Conservation (phyloP, 2,113 vertebrate genomes). For the Dryoscopus gambensis region DNA sequence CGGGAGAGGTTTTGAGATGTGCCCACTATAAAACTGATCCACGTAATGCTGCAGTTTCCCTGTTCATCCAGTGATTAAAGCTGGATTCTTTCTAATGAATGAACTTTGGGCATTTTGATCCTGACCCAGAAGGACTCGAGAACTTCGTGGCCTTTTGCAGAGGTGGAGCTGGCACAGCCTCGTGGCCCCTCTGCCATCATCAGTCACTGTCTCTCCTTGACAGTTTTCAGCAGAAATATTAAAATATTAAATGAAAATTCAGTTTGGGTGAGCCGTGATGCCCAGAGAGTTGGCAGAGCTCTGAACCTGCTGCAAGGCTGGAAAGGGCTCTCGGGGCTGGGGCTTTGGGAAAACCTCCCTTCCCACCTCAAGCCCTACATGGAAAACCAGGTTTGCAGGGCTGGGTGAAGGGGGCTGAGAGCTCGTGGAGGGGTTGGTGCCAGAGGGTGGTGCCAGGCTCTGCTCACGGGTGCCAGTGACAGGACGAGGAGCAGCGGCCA, state of each 20-base stretch:
- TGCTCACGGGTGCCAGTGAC: neutral
- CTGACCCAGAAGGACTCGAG: neutral
- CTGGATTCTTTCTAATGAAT: neutral
- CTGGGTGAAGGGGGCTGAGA: neutral
- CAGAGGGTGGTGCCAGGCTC: neutral
- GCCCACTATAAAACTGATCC: neutral
- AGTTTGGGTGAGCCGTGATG: neutral
- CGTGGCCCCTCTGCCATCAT: accelerated
- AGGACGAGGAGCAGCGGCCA: neutral
- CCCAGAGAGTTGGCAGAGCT: neutral
- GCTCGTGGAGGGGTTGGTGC: neutral
- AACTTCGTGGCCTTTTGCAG: neutral
- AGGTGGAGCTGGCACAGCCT: neutral
- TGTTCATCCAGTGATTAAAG: neutral
- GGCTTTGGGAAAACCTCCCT: neutral
- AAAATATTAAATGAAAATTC: neutral
- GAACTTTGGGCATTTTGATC: neutral
- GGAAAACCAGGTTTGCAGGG: neutral
- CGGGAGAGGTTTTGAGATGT: conserved; percentile 14
- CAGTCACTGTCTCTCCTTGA: neutral
- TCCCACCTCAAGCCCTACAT: accelerated
- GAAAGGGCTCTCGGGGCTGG: neutral
- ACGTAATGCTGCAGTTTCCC: neutral
- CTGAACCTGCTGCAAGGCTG: neutral
- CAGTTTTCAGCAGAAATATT: neutral